Evolutionary conservation across 2,113 vertebrate species (phyloP).

Genomic region (Cepphus grylle): DNA sequence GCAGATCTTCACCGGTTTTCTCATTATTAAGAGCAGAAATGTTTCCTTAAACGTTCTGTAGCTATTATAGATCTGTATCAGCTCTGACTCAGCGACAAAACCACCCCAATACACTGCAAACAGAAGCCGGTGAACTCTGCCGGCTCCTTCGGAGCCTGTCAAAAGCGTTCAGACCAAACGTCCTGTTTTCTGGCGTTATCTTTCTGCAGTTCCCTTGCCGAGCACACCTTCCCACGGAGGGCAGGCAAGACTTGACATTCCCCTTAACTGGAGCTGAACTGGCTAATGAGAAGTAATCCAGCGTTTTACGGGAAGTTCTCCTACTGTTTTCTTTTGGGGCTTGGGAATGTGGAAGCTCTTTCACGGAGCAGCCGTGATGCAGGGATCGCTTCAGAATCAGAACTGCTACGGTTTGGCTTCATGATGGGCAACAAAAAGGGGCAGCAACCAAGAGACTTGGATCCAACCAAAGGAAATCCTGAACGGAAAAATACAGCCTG

Average conservation of each 20-base stretch:
- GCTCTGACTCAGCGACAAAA: not conserved
- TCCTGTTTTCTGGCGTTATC: not conserved
- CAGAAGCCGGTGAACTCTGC: not conserved
- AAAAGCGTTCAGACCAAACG: not conserved
- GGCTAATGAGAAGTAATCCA: not conserved
- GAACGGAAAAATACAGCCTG: not conserved
- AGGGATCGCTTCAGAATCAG: not conserved
- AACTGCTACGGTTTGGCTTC: rapidly evolving
- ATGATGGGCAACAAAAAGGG: not conserved
- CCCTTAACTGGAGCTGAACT: not conserved
- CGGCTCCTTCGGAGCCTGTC: not conserved
- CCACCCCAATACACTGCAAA: not conserved
- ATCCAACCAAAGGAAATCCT: not conserved
- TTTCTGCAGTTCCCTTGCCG: not conserved
- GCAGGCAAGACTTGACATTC: not conserved
- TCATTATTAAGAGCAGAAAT: not conserved
- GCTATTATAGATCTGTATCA: not conserved
- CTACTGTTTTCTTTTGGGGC: rapidly evolving
- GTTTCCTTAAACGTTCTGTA: not conserved
- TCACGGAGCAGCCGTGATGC: not conserved
- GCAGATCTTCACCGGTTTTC: not conserved
- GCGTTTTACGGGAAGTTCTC: not conserved
- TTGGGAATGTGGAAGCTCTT: not conserved
- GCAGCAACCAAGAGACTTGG: not conserved
- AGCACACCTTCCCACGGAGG: not conserved